Conservation (phyloP, 1,140 invertebrate genomes). For the Dreissena polymorpha region DNA sequence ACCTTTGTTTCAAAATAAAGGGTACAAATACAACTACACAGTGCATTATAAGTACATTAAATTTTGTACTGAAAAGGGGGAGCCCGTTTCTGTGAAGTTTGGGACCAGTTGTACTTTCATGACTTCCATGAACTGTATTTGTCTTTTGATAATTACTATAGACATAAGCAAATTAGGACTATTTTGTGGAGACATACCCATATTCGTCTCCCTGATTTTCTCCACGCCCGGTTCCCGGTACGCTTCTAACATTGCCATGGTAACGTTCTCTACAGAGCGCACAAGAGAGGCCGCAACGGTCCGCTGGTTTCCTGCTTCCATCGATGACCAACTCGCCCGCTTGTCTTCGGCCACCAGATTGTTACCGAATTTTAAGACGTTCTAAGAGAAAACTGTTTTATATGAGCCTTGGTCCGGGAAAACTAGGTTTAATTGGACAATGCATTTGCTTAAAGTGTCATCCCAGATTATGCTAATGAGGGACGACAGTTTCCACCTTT, state of each 20-base stretch:
- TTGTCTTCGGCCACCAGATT: constrained; percentile 21
- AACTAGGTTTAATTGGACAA: constrained; percentile 6
- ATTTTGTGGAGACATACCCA: constrained; percentile 57
- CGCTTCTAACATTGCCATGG: constrained; percentile 93
- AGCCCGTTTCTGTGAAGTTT: no score
- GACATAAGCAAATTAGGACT: no score
- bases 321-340: constrained; percentile 1
- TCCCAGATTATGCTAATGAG: no score
- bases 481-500: no score
- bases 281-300: constrained; percentile 68
- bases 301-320: constrained; percentile 59
- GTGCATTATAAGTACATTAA: no score
- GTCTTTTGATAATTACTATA: background rate
- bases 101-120: no score
- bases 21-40: no score
- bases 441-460: constrained; percentile 61
- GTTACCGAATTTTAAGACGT: constrained; percentile 43
- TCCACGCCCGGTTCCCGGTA: constrained; percentile 79
- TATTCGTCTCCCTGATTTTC: constrained; percentile 61
- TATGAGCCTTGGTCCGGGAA: no score
- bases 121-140: background rate
- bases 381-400: background rate
- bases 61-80: no score
- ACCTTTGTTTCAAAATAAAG: constrained; percentile 22
- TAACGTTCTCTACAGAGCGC: constrained; percentile 88